phyloP scores from a whole-genome alignment of 2,113 vertebrate species.

The Ophiodon elongatus region DNA sequence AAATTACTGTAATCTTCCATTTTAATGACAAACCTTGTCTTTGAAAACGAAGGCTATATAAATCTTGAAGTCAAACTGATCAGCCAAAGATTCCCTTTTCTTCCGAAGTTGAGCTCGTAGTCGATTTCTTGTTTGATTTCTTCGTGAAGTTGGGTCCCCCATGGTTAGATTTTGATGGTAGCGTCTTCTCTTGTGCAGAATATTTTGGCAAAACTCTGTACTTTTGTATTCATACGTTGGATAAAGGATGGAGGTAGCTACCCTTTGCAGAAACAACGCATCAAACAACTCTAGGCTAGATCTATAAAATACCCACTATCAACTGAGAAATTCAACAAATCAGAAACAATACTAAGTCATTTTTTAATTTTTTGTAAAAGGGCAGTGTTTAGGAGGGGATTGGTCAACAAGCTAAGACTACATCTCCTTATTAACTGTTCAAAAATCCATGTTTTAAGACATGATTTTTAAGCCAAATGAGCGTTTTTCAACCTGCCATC shows the following conservation, averaged over 20 bases:
- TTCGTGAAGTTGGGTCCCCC: conserved; percentile 99
- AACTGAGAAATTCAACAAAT: conserved; percentile 75
- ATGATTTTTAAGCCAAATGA: conserved; percentile 66
- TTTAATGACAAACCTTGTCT: conserved; percentile 91
- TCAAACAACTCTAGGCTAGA: conserved; percentile 72
- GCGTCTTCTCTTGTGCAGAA: conserved; percentile 61
- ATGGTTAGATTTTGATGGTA: conserved; percentile 90
- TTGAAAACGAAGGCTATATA: conserved; percentile 99
- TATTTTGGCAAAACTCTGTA: conserved; percentile 65
- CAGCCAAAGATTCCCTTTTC: conserved; percentile 99
- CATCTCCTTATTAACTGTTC: conserved; percentile 71
- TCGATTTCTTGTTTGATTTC: conserved; percentile 99
- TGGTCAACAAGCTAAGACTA: conserved; percentile 71
- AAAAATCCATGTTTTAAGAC: conserved; percentile 80
- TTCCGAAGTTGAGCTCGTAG: conserved; percentile 99
- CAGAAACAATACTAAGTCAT: conserved; percentile 81
- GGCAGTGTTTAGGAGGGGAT: conserved; percentile 73
- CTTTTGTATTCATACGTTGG: conserved; percentile 59
- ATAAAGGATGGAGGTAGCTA: conserved; percentile 67
- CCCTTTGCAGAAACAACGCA: conserved; percentile 72
- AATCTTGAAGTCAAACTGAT: conserved; percentile 99
- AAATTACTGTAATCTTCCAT: neutral
- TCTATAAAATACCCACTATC: conserved; percentile 67
- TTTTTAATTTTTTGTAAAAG: conserved; percentile 58
- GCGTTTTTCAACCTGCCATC: conserved; percentile 58